Evolutionary conservation across 2,113 vertebrate species (phyloP), one percentile per base, ranked within the genome.

Genomic region (Rhineura floridana): DNA sequence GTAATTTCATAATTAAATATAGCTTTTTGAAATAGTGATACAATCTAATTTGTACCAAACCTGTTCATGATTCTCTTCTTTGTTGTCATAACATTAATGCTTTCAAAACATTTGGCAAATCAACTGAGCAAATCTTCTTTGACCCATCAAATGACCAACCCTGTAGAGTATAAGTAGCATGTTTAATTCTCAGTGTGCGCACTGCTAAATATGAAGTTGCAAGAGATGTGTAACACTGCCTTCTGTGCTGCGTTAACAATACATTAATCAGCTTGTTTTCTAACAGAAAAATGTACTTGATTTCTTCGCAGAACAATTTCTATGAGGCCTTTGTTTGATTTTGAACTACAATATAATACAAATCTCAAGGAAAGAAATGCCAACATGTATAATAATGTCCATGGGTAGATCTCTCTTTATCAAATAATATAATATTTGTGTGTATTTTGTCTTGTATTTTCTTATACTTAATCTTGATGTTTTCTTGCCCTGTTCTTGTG

Each of bases 281-380:
- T 76, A 30, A n/a, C n/a, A 86, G 8, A 48, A 3, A 73, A n/a
- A 30, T 63, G 12, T 65, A 48, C 13, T 81, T 89, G 1, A 4
- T 83, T 44, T 81, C 21, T 83, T 90, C 0, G 84, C 46, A 92
- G 79, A 50, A 1, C 80, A 81, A 82, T 70, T 0, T 0, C n/a
- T 87, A 84, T 93, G 6, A 81, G 25, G 0, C 65, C 76, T 48
- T 77, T 88, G 3, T 55, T 90, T 86, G 33, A 30, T 72, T 46
- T 42, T 9, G 4, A 89, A 1, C 33, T n/a, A 81, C 2, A 78
- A 4, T 88, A 84, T 89, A 89, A 88, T 59, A 72, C 0, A 15
- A 17, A n/a, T 2, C 0, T 67, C 77, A 79, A 76, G 21, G 46
- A 33, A 36, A 87, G 52, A 15, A 76, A 39, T 36, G 12, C 33